Percentiles rank a stretch among this genome's conserved stretches.
phyloP scores from a whole-genome alignment of 2,888 invertebrate species.

The Melitaea athalia region DNA sequence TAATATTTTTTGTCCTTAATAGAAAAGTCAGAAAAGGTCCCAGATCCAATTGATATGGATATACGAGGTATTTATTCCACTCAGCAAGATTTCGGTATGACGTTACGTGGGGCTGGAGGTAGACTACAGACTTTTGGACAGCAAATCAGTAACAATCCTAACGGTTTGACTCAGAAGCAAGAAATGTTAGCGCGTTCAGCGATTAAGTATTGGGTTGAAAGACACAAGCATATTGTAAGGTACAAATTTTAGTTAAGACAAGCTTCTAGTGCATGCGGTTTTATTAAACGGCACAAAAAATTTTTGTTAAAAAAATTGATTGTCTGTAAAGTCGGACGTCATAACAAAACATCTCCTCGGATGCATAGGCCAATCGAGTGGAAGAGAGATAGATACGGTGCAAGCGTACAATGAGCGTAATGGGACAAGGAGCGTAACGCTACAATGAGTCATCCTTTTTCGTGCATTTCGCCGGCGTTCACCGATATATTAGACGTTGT shows the following conservation, averaged over 20 bases:
- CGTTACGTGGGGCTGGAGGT: slow-evolving; percentile 86
- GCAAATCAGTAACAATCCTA: slow-evolving; percentile 83
- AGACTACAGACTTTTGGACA: slow-evolving; percentile 84
- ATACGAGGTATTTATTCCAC: slow-evolving; percentile 89
- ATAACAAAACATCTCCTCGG: no score
- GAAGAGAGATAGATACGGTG: no score
- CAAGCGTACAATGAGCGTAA: no score
- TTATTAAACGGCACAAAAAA: no score
- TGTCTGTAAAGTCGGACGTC: no score
- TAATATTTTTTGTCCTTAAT: slow-evolving; percentile 9
- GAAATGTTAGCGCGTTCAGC: slow-evolving; percentile 92
- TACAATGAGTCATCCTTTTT: no score
- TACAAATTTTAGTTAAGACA: slow-evolving; percentile 39
- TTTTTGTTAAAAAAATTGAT: no score
- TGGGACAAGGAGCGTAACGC: no score
- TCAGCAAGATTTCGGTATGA: slow-evolving; percentile 89
- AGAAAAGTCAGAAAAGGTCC: slow-evolving; percentile 73
- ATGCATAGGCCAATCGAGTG: no score
- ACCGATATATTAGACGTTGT: no score
- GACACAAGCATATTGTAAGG: slow-evolving; percentile 93
- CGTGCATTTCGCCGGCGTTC: no score
- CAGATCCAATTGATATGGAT: slow-evolving; percentile 84
- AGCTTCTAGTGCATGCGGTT: no score
- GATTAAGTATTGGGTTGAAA: slow-evolving; percentile 94
- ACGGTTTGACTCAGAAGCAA: slow-evolving; percentile 91